A percentile compares a stretch with the other conserved stretches of the same genome.
Conservation (phyloP, 2,797 vertebrate species). For the Centroberyx gerrardi region DNA sequence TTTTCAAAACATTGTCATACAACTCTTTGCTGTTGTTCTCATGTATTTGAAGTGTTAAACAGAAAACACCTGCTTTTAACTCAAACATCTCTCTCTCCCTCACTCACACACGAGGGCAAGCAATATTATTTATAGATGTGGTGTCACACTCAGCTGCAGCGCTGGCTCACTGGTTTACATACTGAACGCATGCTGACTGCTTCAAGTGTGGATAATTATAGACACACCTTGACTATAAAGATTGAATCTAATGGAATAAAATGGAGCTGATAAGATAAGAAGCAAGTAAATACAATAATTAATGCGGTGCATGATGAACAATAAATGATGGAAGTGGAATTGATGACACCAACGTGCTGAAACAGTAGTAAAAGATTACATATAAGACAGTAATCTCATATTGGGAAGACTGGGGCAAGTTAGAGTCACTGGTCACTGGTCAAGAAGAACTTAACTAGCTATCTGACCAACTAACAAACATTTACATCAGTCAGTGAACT, state of each 20-base stretch:
- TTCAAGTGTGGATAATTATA: neutral
- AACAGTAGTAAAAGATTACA: no score
- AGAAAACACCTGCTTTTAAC: neutral
- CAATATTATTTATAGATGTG: slow-evolving; percentile 16
- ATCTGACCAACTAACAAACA: neutral
- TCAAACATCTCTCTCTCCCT: neutral
- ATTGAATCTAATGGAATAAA: no score
- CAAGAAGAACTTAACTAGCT: neutral
- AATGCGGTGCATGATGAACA: neutral
- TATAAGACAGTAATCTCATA: no score
- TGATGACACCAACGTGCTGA: no score
- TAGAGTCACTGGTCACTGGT: neutral
- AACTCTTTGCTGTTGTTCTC: neutral
- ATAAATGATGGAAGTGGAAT: no score
- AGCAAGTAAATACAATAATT: neutral
- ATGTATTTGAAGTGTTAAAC: neutral
- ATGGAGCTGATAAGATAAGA: no score
- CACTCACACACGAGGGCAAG: neutral
- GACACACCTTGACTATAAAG: neutral
- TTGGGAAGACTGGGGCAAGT: neutral
- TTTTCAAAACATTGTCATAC: no score
- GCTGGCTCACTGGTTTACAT: slow-evolving; percentile 21
- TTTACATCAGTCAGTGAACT: neutral
- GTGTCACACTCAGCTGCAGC: slow-evolving; percentile 10
- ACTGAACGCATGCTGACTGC: neutral